Evolutionary conservation across 2,113 vertebrate genomes (phyloP).

Genomic region (Ictalurus punctatus): DNA sequence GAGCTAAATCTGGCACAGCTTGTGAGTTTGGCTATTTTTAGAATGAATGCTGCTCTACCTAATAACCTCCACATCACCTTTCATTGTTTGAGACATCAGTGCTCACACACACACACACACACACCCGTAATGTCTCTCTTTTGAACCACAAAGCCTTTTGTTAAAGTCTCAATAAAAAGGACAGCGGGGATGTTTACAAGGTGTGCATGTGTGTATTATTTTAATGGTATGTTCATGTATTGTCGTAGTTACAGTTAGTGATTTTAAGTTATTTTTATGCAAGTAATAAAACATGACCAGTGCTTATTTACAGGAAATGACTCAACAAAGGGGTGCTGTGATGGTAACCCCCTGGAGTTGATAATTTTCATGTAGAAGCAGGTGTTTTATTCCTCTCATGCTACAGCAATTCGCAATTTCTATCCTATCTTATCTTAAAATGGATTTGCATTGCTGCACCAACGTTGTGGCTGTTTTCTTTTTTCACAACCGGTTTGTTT

Average conservation of each 20-base stretch:
- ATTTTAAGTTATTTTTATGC: not conserved
- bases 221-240: not conserved
- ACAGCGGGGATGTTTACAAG: too few relatives aligned
- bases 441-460: not conserved
- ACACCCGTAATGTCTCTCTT: not conserved
- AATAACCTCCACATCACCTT: not conserved
- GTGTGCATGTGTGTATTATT: not conserved
- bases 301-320: not conserved
- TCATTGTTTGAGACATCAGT: slow-evolving; percentile 5
- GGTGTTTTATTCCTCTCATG: not conserved
- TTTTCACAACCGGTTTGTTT: not conserved
- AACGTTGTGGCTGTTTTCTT: not conserved
- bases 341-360: not conserved
- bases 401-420: not conserved
- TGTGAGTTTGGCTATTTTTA: not conserved
- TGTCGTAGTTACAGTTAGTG: not conserved
- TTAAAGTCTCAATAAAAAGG: not conserved
- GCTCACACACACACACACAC: not conserved
- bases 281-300: not conserved
- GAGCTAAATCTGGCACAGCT: not conserved
- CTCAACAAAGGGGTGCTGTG: not conserved
- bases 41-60: not conserved
- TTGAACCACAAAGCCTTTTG: not conserved
- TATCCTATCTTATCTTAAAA: not conserved
- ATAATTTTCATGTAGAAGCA: not conserved